Evolutionary conservation across 2,797 vertebrate genomes (phyloP), one percentile per base, ranked within the genome.

Genomic region (Phataginus tricuspis): DNA sequence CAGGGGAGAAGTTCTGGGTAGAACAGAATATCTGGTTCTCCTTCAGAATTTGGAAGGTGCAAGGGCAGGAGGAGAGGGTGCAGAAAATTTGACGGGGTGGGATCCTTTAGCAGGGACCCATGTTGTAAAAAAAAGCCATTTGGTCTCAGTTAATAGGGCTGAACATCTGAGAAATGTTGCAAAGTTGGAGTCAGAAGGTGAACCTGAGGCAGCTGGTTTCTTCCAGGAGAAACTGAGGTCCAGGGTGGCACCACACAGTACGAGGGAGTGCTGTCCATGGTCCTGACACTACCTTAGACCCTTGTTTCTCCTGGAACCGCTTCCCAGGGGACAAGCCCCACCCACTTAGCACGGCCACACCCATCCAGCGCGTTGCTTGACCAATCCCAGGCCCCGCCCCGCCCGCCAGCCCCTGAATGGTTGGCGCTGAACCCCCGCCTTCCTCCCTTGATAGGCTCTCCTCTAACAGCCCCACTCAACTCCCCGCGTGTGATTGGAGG

Each of bases 191-290:
- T 89, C 4, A 18, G 57, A 90, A 66, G 19, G 63, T 89, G 66
- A 94, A 63, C 51, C 69, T 86, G 68, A 9, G 34, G 59, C 0
- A 2, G 29, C 15, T 86, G 10, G n/a, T 55, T 72, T 91, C 34
- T 71, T n/a, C n/a, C n/a, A n/a, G n/a, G 29, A 51, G 87, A 94
- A 91, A 90, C 84, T 49, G 55, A 96, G 79, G 19, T 79, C 53
- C 14, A 66, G 61, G 59, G 63, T 5, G 2, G 1, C 37, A 3
- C 23, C 2, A 9, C 29, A 7, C 10, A 27, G 8, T 0, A 10
- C 7, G 45, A 0, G 4, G 37, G 57, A 23, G 55, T 15, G 80
- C 96, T 97, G 97, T 96, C 79, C 75, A 37, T 51, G 86, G 94
- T 97, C 31, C 94, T 95, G 91, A 18, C 57, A 18, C 42, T 12